Evolutionary conservation across 2,113 vertebrate genomes (phyloP).

Genomic region (Seriola quinqueradiata): DNA sequence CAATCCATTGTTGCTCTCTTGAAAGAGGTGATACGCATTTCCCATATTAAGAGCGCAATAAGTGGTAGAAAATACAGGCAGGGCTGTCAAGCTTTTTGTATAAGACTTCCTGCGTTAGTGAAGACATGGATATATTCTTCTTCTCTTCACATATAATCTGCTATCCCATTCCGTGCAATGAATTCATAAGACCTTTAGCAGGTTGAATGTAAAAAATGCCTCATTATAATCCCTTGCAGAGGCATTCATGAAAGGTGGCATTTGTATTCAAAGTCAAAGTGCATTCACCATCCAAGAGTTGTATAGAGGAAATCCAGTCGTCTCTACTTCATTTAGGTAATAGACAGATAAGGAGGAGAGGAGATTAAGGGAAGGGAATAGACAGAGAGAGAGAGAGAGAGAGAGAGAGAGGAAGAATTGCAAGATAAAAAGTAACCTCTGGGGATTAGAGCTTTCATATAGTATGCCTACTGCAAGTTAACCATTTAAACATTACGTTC

Average conservation of each 20-base stretch:
- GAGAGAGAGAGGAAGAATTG: constrained; percentile 45
- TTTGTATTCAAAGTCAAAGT: constrained; percentile 79
- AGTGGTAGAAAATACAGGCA: constrained; percentile 14
- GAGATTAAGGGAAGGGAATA: constrained; percentile 58
- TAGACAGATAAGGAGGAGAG: constrained; percentile 60
- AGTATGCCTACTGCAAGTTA: constrained; percentile 39
- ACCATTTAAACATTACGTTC: constrained; percentile 36
- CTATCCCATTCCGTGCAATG: constrained; percentile 42
- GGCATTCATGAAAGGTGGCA: constrained; percentile 61
- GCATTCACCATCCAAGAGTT: constrained; percentile 64
- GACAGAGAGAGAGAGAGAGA: neutral
- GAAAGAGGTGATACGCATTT: constrained; percentile 13
- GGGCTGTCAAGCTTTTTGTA: constrained; percentile 37
- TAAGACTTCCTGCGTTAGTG: constrained; percentile 20
- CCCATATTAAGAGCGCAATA: constrained; percentile 18
- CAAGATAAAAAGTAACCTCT: constrained; percentile 61
- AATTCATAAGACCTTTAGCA: constrained; percentile 60
- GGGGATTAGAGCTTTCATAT: constrained; percentile 56
- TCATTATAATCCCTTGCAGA: constrained; percentile 68
- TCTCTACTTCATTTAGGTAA: constrained; percentile 70
- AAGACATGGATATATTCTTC: constrained; percentile 54
- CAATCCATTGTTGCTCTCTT: constrained; percentile 23
- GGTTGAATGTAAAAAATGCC: constrained; percentile 50
- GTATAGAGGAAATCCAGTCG: constrained; percentile 57
- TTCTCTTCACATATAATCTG: constrained; percentile 54